Conservation (phyloP, 2,888 invertebrate genomes). For the Lordiphosa fenestrarum region DNA sequence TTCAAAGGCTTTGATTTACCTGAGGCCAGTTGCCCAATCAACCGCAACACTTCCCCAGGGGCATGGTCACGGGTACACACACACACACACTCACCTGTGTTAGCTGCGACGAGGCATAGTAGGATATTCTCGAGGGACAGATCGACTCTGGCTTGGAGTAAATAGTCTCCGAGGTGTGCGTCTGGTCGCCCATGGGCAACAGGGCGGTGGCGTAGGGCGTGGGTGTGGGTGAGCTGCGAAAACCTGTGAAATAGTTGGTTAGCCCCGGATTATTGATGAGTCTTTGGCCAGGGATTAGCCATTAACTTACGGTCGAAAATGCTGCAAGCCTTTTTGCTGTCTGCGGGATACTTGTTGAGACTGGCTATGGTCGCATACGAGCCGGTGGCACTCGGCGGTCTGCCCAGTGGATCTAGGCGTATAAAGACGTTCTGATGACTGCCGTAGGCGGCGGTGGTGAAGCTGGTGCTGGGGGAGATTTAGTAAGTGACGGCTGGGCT, state of each 20-base stretch:
- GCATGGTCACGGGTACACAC: conserved; percentile 48
- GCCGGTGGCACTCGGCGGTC: conserved; percentile 88
- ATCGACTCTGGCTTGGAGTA: conserved; percentile 80
- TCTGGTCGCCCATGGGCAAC: conserved; percentile 81
- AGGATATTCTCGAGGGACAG: conserved; percentile 85
- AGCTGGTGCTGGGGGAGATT: conserved; percentile 84
- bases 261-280: conserved; percentile 15
- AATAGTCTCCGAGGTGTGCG: conserved; percentile 57
- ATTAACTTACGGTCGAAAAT: conserved; percentile 76
- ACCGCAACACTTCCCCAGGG: conserved; percentile 34
- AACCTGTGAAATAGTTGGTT: conserved; percentile 65
- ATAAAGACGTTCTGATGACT: conserved; percentile 89
- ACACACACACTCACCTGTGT: conserved; percentile 84
- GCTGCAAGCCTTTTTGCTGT: conserved; percentile 79
- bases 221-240: conserved; percentile 82
- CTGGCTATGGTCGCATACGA: conserved; percentile 92
- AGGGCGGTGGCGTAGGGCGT: conserved; percentile 88
- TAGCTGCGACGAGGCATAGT: conserved; percentile 90
- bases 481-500: neutral
- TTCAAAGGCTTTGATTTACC: conserved; percentile 67
- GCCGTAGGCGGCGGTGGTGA: conserved; percentile 88
- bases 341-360: conserved; percentile 86
- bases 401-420: conserved; percentile 86
- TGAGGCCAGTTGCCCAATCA: conserved; percentile 36
- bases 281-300: neutral